Conservation (phyloP, 2,888 invertebrate genomes). For the Anticlea derivata region DNA sequence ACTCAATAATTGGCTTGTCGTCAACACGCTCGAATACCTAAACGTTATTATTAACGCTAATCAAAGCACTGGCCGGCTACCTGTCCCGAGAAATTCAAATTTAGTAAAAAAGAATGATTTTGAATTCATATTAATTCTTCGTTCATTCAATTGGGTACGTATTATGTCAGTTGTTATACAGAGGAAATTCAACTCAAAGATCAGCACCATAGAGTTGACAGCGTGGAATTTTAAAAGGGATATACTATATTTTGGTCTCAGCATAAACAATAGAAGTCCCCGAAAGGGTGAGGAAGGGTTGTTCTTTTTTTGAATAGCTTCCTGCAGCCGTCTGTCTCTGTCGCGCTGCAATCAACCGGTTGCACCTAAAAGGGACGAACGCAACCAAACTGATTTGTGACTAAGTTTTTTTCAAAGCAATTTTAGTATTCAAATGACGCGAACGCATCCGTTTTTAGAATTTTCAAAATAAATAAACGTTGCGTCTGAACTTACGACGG, state of each 20-base stretch:
- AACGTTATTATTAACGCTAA: slow-evolving; percentile 42
- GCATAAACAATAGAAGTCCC: slow-evolving; percentile 73
- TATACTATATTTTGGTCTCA: slow-evolving; percentile 56
- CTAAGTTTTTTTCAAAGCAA: slow-evolving; percentile 62
- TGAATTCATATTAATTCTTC: slow-evolving; percentile 62
- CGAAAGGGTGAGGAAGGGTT: slow-evolving; percentile 81
- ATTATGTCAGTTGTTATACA: background rate
- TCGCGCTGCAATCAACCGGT: slow-evolving; percentile 44
- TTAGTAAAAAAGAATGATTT: slow-evolving; percentile 53
- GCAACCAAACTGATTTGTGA: slow-evolving; percentile 46
- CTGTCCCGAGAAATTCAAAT: slow-evolving; percentile 66
- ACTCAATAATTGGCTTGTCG: slow-evolving; percentile 51
- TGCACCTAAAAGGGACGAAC: slow-evolving; percentile 50
- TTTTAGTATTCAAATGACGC: slow-evolving; percentile 80
- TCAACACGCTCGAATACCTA: slow-evolving; percentile 41
- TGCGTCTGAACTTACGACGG: slow-evolving; percentile 44
- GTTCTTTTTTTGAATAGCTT: slow-evolving; percentile 80
- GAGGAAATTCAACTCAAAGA: slow-evolving; percentile 2
- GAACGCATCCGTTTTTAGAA: slow-evolving; percentile 80
- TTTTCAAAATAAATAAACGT: slow-evolving; percentile 72
- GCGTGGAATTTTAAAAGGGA: slow-evolving; percentile 34
- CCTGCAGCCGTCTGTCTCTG: slow-evolving; percentile 67
- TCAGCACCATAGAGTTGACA: slow-evolving; percentile 42
- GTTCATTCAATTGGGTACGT: slow-evolving; percentile 34
- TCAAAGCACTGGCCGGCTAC: slow-evolving; percentile 65